Percentiles rank a stretch among this genome's conserved stretches.
Conservation (phyloP, 2,113 vertebrate genomes). For the Melanocharis versteri region DNA sequence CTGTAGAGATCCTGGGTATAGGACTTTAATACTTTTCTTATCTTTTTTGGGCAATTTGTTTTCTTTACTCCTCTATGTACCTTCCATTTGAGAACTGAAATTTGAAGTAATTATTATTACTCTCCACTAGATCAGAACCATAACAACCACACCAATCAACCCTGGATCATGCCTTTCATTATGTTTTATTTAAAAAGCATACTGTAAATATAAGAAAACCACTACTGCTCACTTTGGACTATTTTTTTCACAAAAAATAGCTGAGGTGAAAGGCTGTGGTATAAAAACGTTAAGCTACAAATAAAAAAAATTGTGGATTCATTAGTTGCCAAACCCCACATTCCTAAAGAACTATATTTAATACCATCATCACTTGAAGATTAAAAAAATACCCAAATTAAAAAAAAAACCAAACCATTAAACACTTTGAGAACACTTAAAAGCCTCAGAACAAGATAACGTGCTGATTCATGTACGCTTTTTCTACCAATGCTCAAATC, state of each 20-base stretch:
- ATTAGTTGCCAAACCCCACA: background rate
- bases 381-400: background rate
- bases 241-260: background rate
- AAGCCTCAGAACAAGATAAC: background rate
- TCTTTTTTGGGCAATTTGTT: background rate
- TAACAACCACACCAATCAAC: background rate
- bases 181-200: background rate
- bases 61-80: background rate
- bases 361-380: background rate
- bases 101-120: background rate
- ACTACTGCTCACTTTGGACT: background rate
- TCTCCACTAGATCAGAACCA: background rate
- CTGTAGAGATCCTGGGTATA: background rate
- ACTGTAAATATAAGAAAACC: background rate
- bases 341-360: background rate
- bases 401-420: background rate
- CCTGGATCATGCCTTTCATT: background rate
- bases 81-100: background rate
- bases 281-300: background rate
- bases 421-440: background rate
- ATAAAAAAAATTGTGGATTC: background rate
- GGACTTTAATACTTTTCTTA: background rate
- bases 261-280: background rate
- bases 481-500: background rate
- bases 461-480: fast-evolving